Percentiles rank a stretch among this genome's conserved stretches.
These are phyloP conservation scores for Macropis europaea DNA, from an alignment of 2,888 invertebrate genomes.

Conservation along the genomic window DNA sequence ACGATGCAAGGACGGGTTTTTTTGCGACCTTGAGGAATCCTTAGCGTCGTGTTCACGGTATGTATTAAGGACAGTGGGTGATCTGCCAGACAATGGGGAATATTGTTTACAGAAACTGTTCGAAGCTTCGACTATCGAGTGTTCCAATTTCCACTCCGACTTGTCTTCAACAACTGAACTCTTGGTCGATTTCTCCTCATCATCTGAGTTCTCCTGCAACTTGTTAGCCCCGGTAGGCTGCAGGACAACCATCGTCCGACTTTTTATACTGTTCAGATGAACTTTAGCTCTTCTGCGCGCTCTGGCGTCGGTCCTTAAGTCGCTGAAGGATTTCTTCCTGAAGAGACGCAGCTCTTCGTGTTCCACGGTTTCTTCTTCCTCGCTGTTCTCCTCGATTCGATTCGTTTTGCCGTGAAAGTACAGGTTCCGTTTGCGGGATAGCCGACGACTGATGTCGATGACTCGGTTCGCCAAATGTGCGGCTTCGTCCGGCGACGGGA, in stretches of 20 bases:
- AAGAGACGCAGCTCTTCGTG: neutral
- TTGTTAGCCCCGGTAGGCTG: neutral
- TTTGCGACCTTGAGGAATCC: neutral
- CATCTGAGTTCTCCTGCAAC: neutral
- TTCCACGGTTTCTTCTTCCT: slow-evolving; percentile 48
- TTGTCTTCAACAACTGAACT: neutral
- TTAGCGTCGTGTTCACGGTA: neutral
- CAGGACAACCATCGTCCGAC: slow-evolving; percentile 21
- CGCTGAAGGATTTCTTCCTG: neutral
- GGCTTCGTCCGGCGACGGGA: slow-evolving; percentile 51
- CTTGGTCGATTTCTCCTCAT: neutral
- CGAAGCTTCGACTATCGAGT: neutral
- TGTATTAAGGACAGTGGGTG: neutral
- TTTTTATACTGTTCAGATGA: neutral
- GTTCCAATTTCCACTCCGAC: neutral
- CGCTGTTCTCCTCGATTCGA: slow-evolving; percentile 66
- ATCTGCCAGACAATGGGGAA: neutral
- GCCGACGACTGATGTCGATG: slow-evolving; percentile 47
- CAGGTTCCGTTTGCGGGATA: slow-evolving; percentile 54
- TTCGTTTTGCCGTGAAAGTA: slow-evolving; percentile 47
- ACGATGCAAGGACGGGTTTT: neutral
- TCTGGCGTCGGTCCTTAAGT: slow-evolving; percentile 43
- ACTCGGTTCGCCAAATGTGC: slow-evolving; percentile 42
- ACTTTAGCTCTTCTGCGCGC: slow-evolving; percentile 58
- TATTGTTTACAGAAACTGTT: neutral